A percentile compares a stretch with the other conserved stretches of the same genome.
These are phyloP conservation scores for Cerceris ruficornis DNA, from an alignment of 2,888 invertebrate genomes.

Conservation along the genomic window DNA sequence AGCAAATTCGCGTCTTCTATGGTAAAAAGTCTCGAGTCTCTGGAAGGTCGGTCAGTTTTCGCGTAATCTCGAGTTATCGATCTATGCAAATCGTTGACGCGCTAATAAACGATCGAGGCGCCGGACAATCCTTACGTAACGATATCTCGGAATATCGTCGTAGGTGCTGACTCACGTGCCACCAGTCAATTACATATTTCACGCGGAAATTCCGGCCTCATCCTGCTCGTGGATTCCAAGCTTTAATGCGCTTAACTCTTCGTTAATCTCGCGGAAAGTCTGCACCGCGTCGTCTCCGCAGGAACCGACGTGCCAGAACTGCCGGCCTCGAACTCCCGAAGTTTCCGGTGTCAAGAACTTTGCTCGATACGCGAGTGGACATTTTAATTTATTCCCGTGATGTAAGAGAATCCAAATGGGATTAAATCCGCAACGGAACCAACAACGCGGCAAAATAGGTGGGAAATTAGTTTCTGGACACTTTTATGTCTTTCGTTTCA, in stretches of 20 bases:
- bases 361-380: neutral
- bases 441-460: neutral
- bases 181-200: constrained; percentile 40
- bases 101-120: constrained; percentile 34
- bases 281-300: constrained; percentile 23
- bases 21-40: neutral
- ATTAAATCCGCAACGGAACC: neutral
- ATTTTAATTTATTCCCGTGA: constrained; percentile 13
- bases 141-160: constrained; percentile 3
- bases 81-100: constrained; percentile 56
- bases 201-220: constrained; percentile 7
- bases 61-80: constrained; percentile 46
- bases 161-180: constrained; percentile 28
- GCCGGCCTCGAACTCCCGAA: neutral
- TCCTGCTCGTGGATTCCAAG: constrained; percentile 13
- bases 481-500: too few relatives aligned
- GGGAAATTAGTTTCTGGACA: neutral
- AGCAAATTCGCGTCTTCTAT: neutral
- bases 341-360: constrained; percentile 3
- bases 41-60: constrained; percentile 16
- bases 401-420: neutral
- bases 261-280: constrained; percentile 38
- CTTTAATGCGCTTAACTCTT: constrained; percentile 36
- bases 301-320: constrained; percentile 24
- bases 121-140: constrained; percentile 33